These are phyloP conservation scores for Micromussa lordhowensis DNA, from an alignment of 92 coral and sea anemone species.

Conservation along the genomic window DNA sequence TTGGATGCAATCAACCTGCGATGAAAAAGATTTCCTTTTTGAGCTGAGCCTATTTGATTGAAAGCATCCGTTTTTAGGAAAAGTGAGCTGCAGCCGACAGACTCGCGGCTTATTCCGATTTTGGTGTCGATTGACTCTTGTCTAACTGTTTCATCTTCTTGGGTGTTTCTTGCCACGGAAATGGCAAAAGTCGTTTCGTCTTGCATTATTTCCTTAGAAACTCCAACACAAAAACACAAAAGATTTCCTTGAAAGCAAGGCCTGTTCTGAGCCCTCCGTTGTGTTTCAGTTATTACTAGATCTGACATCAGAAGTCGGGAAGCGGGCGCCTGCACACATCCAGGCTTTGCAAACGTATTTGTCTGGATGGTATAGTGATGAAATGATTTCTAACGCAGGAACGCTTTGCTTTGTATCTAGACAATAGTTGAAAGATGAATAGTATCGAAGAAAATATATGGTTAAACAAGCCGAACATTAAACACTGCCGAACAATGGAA, in stretches of 20 bases:
- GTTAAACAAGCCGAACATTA: neutral
- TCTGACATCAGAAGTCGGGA: neutral
- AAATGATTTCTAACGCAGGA: neutral
- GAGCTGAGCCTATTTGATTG: neutral
- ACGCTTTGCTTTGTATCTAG: neutral
- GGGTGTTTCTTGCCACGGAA: too few species aligned
- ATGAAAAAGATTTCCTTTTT: neutral
- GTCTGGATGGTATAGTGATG: neutral
- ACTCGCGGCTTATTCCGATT: neutral
- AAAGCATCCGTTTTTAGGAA: neutral
- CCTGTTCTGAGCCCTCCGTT: neutral
- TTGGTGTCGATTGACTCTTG: too few species aligned
- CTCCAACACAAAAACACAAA: too few species aligned
- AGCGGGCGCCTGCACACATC: neutral
- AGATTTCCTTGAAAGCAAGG: neutral
- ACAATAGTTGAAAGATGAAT: neutral
- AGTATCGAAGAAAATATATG: neutral
- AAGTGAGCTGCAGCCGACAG: neutral
- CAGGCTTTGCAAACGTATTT: neutral
- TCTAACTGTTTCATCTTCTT: too few species aligned
- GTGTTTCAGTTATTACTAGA: neutral
- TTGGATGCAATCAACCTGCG: neutral
- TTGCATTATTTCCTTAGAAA: too few species aligned
- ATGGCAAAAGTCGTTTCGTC: too few species aligned
- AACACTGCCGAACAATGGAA: too few species aligned